Evolutionary conservation across 2,113 vertebrate genomes (phyloP).

Genomic region (Myotis yumanensis): DNA sequence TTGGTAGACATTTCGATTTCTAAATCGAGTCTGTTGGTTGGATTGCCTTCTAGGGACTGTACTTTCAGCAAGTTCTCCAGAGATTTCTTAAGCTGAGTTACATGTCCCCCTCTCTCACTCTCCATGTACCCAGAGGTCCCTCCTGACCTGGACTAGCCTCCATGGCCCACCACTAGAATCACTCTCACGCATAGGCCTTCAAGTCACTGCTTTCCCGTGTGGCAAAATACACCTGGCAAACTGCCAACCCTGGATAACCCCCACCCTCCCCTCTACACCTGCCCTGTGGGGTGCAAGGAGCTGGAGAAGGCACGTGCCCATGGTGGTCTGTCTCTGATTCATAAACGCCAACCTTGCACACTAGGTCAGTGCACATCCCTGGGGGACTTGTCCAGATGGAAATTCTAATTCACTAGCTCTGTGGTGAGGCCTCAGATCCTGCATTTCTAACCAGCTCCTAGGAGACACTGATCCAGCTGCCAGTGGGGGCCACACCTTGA

Average conservation of each 20-base stretch:
- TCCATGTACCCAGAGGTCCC: not conserved
- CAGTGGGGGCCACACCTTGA: not conserved
- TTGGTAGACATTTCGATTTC: not conserved
- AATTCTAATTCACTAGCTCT: not conserved
- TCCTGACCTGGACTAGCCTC: not conserved
- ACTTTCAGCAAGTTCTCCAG: not conserved
- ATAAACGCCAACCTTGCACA: not conserved
- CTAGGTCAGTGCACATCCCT: not conserved
- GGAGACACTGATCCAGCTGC: not conserved
- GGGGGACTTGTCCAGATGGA: not conserved
- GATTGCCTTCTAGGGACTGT: not conserved
- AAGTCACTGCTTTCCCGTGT: not conserved
- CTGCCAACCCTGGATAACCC: not conserved
- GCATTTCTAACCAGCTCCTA: not conserved
- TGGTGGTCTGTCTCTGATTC: not conserved
- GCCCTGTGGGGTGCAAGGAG: not conserved
- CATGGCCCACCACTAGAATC: rapidly evolving
- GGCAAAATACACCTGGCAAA: not conserved
- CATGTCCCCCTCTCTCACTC: too few species aligned
- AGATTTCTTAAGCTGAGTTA: not conserved
- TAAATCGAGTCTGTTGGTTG: not conserved
- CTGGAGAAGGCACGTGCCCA: not conserved
- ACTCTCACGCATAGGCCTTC: not conserved
- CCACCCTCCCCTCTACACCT: not conserved
- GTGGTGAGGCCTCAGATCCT: not conserved